Evolutionary conservation across 1,140 invertebrate genomes (phyloP), one percentile per base, ranked within the genome.

Genomic region (Achatina immaculata): DNA sequence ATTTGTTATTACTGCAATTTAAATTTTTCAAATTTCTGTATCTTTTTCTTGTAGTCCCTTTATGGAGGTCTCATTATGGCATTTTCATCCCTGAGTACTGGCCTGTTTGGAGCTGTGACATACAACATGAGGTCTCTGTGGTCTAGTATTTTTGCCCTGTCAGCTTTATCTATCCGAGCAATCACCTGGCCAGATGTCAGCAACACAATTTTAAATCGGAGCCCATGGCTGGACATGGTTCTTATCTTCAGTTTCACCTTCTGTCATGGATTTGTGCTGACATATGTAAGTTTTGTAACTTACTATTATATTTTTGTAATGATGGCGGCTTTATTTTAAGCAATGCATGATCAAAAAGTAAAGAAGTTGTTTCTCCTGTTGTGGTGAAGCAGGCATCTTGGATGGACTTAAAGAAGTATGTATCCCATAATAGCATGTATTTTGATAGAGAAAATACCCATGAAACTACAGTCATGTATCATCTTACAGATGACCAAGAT

Each of bases 221-320:
- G 55, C n/a, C 43, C 65, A 21, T 83, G 80, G 72, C 62, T 73
- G 66, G 55, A 38, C 48, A 45, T 90, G 0, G 89, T 88, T 76
- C 40, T 89, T 0, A 74, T 90, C 16, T 85, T 84, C 36, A 85
- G 84, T 78, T 80, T 83, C 28, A 81, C 88, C 38, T 85, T 89
- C 77, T 84, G 68, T 0, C 82, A 84, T 48, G 89, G 89, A 51
- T 75, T 90, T 24, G 69, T 89, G 24, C 83, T 85, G 14, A 75
- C 84, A 43, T 91, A 91, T 86, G 90, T 91, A 86, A 90, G 90
- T 89, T 19, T 36, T 38, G 45, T 38, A 42, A 7, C n/a, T n/a
- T n/a, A n/a, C n/a, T n/a, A n/a, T n/a, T 14, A 68, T n/a, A n/a
- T n/a, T n/a, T n/a, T n/a, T n/a, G n/a, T n/a, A n/a, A n/a, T n/a